A percentile compares a stretch with the other conserved stretches of the same genome.
phyloP scores from a whole-genome alignment of 2,888 invertebrate species.

The Apamea monoglypha region DNA sequence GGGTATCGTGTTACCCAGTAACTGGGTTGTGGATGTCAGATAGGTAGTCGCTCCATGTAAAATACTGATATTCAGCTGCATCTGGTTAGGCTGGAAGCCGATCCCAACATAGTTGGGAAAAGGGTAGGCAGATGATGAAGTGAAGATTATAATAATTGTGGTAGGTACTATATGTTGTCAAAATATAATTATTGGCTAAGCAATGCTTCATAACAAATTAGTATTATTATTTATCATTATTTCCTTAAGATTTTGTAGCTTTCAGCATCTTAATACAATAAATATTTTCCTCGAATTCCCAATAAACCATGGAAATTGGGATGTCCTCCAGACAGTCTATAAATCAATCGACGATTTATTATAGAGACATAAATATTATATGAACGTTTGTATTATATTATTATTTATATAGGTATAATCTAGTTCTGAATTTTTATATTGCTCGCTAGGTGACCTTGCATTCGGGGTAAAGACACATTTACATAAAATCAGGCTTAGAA shows the following conservation, averaged over 20 bases:
- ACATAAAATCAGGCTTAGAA: too few relatives aligned
- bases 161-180: neutral
- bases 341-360: constrained; percentile 52
- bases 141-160: neutral
- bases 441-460: neutral
- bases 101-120: too few relatives aligned
- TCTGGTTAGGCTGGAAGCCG: too few relatives aligned
- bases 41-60: too few relatives aligned
- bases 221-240: neutral
- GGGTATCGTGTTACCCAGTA: too few relatives aligned
- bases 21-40: too few relatives aligned
- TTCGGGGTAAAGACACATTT: neutral
- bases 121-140: neutral
- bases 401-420: constrained; percentile 12
- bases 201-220: neutral
- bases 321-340: constrained; percentile 34
- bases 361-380: constrained; percentile 44
- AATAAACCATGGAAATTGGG: constrained; percentile 36
- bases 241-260: neutral
- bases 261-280: neutral
- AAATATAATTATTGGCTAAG: neutral
- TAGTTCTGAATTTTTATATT: neutral
- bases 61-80: too few relatives aligned
- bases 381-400: constrained; percentile 12
- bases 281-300: constrained; percentile 17